Evolutionary conservation across 2,113 vertebrate species (phyloP).

Genomic region (Cepphus grylle): DNA sequence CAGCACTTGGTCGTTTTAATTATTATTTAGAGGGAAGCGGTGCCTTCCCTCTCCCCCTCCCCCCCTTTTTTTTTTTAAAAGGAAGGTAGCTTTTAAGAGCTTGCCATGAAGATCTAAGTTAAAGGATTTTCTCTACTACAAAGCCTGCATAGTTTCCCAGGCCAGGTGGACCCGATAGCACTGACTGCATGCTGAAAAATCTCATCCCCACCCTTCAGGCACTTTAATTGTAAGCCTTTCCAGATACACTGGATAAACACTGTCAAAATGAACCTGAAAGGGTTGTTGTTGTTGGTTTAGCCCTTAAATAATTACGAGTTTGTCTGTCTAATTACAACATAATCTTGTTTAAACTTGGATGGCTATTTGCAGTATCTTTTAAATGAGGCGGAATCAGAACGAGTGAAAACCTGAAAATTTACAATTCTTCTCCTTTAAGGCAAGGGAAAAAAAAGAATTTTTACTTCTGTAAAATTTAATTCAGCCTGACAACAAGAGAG

Average conservation of each 20-base stretch:
- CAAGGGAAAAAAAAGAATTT: not conserved
- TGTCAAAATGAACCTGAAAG: conserved; percentile 60
- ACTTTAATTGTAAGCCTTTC: conserved; percentile 65
- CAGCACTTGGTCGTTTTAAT: not conserved
- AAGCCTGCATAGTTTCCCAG: conserved; percentile 65
- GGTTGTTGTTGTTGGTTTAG: conserved; percentile 37
- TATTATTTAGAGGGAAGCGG: not conserved
- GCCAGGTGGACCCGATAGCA: conserved; percentile 59
- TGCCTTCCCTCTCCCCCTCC: not conserved
- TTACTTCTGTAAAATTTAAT: conserved; percentile 47
- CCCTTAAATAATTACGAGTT: conserved; percentile 60
- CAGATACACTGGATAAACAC: conserved; percentile 65
- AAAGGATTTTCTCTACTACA: conserved; percentile 50
- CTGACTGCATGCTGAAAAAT: conserved; percentile 56
- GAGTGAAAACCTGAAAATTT: not conserved
- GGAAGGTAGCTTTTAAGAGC: conserved; percentile 33
- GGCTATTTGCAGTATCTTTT: conserved; percentile 34
- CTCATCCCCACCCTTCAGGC: conserved; percentile 62
- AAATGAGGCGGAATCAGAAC: conserved; percentile 8
- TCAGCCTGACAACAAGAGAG: conserved; percentile 32
- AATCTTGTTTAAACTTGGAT: conserved; percentile 49
- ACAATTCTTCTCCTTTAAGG: not conserved
- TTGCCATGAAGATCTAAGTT: conserved; percentile 64
- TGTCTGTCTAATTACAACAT: conserved; percentile 59
- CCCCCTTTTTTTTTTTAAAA: not conserved